phyloP scores from a whole-genome alignment of 2,888 invertebrate genomes.

The Eumerus sabulonum region DNA sequence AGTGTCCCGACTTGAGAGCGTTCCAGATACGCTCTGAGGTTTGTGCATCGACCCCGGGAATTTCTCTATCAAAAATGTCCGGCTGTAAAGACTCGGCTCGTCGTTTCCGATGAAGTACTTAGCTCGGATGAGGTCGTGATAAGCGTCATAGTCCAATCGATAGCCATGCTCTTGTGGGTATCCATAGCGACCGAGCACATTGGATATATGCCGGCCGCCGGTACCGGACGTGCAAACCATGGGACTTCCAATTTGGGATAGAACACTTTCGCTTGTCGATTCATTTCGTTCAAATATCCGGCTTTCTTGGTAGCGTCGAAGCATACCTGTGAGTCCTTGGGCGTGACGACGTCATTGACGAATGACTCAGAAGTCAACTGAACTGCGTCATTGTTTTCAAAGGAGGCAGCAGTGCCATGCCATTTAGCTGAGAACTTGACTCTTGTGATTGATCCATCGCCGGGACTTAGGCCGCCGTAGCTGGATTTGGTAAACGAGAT shows the following conservation, averaged over 20 bases:
- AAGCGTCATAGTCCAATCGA: constrained; percentile 43
- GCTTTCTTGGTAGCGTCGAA: constrained; percentile 17
- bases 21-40: constrained; percentile 41
- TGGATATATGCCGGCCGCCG: constrained; percentile 42
- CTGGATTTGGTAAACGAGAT: constrained; percentile 59
- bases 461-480: constrained; percentile 60
- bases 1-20: constrained; percentile 15
- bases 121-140: constrained; percentile 40
- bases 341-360: constrained; percentile 1
- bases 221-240: constrained; percentile 32
- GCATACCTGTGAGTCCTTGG: constrained; percentile 17
- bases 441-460: constrained; percentile 37
- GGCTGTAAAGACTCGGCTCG: constrained; percentile 36
- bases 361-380: constrained; percentile 17
- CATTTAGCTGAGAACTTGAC: constrained; percentile 30
- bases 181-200: constrained; percentile 34
- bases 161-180: constrained; percentile 59
- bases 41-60: not conserved
- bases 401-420: constrained; percentile 10
- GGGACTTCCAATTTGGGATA: constrained; percentile 26
- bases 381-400: not conserved
- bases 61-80: constrained; percentile 21
- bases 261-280: constrained; percentile 18
- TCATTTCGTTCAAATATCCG: constrained; percentile 26
- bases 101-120: constrained; percentile 42